Conservation (phyloP, 92 coral and sea anemone species). For the Actinostola sp. region DNA sequence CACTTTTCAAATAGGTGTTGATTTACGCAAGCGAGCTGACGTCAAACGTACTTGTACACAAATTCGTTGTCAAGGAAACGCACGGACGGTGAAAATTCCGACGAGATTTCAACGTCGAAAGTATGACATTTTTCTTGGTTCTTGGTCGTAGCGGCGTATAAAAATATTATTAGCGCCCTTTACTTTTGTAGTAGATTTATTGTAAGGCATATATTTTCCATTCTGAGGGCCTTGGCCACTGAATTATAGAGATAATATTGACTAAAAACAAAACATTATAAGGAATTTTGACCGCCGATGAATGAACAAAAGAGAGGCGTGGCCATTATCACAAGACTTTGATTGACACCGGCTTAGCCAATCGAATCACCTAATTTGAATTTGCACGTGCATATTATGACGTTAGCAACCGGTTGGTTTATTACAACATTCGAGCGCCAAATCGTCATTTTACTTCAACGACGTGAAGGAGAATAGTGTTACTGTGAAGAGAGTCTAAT, state of each 20-base stretch:
- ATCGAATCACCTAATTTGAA: constrained; percentile 64
- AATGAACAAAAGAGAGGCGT: constrained; percentile 29
- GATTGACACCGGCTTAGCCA: constrained; percentile 65
- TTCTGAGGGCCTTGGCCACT: constrained; percentile 5
- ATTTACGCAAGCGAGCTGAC: not conserved
- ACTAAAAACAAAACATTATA: constrained; percentile 35
- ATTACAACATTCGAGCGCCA: constrained; percentile 51
- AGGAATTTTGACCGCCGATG: constrained; percentile 37
- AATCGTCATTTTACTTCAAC: constrained; percentile 38
- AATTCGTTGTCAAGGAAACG: constrained; percentile 29
- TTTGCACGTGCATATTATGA: constrained; percentile 74
- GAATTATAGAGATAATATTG: constrained; percentile 28
- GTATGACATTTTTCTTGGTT: no score
- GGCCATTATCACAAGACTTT: constrained; percentile 19
- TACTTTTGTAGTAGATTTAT: no score
- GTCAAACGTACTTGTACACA: constrained; percentile 28
- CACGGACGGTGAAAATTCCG: not conserved
- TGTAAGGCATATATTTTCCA: no score
- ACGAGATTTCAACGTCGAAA: not conserved
- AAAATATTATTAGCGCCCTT: no score
- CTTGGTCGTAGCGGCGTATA: no score
- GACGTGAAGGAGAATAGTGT: constrained; percentile 5
- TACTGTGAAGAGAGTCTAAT: constrained; percentile 42
- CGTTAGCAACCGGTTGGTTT: constrained; percentile 75
- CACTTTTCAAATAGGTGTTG: no score